Evolutionary conservation across 2,797 vertebrate species (phyloP), one percentile per base, ranked within the genome.

Genomic region (Holocentrus rufus): DNA sequence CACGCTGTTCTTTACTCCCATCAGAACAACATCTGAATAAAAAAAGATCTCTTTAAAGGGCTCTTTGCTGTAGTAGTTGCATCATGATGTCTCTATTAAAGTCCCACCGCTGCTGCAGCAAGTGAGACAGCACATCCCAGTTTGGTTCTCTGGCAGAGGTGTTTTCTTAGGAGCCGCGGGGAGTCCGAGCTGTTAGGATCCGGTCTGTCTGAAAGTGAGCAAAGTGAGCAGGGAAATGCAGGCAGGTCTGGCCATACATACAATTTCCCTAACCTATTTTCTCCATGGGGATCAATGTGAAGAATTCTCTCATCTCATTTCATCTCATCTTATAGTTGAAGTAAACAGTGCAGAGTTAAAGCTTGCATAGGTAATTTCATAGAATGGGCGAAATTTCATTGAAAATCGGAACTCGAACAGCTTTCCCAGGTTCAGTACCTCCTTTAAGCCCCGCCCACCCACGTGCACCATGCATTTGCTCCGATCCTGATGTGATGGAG

Each of bases 141-240:
- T 59, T 54, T 60, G 22, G 18, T 65, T 23, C 1, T 46, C 34
- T 63, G 42, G 52, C n/a, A n/a, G 23, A 52, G n/a, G 47, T 36
- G 25, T 46, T 76, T 65, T 44, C n/a, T 61, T 54, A 5, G 20
- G 36, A 49, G 23, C 7, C 36, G 10, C 20, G 8, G 10, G 36
- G 22, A 44, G 36, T 55, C 36, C 18, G 22, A 34, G 2, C 5
- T 59, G 20, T n/a, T 30, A n/a, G 42, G 23, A 25, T 53, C 22
- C 6, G 25, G 50, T 14, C 6, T 55, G 4, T 42, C 30, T 57
- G 31, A 50, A 49, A 69, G 14, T 17, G 14, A 14, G 10, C 52
- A 47, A n/a, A 52, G 39, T 8, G 9, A 34, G 22, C 53, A 39
- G 52, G 59, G 34, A 56, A 66, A 36, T 30, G 23, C 7, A 61